A percentile compares a stretch with the other conserved stretches of the same genome.
phyloP scores from a whole-genome alignment of 2,888 invertebrate species.

The Phragmatobia fuliginosa region DNA sequence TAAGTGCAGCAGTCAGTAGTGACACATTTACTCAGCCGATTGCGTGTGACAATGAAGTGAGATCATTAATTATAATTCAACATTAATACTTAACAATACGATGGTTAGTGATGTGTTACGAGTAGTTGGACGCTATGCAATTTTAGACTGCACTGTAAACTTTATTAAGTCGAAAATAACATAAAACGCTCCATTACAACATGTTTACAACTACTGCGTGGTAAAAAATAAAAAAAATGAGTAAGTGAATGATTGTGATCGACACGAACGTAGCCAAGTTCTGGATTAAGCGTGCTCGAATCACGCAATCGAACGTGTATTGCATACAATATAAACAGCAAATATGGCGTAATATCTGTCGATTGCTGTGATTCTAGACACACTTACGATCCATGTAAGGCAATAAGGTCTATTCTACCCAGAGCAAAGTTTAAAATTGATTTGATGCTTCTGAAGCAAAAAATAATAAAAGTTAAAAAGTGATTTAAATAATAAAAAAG shows the following conservation, averaged over 20 bases:
- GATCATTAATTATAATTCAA: constrained; percentile 81
- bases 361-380: constrained; percentile 20
- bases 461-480: constrained; percentile 17
- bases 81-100: constrained; percentile 84
- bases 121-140: constrained; percentile 50
- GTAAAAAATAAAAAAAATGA: constrained; percentile 37
- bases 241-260: constrained; percentile 44
- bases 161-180: constrained; percentile 50
- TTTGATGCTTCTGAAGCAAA: constrained; percentile 27
- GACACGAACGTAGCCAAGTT: constrained; percentile 35
- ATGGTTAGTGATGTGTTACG: constrained; percentile 66
- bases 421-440: constrained; percentile 16
- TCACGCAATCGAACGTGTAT: constrained; percentile 26
- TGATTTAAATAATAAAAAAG: constrained; percentile 9
- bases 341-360: constrained; percentile 37
- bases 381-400: constrained; percentile 11
- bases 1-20: constrained; percentile 40
- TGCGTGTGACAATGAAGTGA: constrained; percentile 84
- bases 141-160: constrained; percentile 44
- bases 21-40: constrained; percentile 72
- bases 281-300: constrained; percentile 1
- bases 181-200: constrained; percentile 33
- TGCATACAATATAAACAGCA: constrained; percentile 22
- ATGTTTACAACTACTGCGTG: constrained; percentile 45
- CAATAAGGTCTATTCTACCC: constrained; percentile 22